Conservation (phyloP, 2,113 vertebrate genomes). For the Corythornis vintsioides region DNA sequence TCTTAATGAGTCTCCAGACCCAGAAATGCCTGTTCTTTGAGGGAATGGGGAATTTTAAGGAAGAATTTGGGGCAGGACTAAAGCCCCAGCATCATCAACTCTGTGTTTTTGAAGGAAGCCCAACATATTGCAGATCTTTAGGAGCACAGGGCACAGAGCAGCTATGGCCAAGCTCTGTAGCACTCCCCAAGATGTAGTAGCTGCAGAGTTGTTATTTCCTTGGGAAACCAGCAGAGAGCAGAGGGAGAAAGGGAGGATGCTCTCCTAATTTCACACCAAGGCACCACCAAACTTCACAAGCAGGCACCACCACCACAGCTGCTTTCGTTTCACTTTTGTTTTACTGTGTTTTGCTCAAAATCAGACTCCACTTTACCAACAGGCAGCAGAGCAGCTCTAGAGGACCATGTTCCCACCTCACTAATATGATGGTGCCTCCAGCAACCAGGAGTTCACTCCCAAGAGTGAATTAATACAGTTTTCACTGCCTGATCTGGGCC, state of each 20-base stretch:
- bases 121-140: not conserved
- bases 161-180: not conserved
- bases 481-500: rapidly evolving
- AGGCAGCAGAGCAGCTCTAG: not conserved
- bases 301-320: not conserved
- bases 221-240: not conserved
- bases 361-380: not conserved
- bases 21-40: not conserved
- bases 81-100: not conserved
- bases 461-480: not conserved
- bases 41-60: rapidly evolving
- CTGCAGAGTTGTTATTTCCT: not conserved
- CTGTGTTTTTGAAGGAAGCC: not conserved
- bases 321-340: not conserved
- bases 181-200: not conserved
- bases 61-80: not conserved
- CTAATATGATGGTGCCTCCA: not conserved
- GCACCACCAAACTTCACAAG: not conserved
- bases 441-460: not conserved
- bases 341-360: not conserved
- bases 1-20: not conserved
- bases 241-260: not conserved
- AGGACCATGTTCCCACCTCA: not conserved
- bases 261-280: not conserved
- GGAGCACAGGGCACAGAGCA: not conserved